These are phyloP conservation scores for Cataglyphis livida DNA, from an alignment of 2,888 invertebrate species.

Conservation along the genomic window DNA sequence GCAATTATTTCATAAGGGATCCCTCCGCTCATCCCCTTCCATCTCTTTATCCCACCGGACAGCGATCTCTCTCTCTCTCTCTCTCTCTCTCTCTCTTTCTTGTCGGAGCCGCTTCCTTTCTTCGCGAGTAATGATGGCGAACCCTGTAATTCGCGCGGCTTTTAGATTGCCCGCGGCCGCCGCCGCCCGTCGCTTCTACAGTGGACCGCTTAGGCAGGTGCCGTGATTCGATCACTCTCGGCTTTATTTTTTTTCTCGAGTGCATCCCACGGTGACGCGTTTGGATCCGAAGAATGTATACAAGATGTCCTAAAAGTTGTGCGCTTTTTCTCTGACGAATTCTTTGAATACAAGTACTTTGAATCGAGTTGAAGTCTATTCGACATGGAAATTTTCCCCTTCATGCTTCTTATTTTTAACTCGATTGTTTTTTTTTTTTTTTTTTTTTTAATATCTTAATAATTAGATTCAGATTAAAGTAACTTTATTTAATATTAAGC, in stretches of 20 bases:
- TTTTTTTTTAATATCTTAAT: neutral
- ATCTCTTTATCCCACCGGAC: conserved; percentile 23
- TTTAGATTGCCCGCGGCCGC: conserved; percentile 73
- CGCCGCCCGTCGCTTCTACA: conserved; percentile 61
- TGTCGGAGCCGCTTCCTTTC: conserved; percentile 45
- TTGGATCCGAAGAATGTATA: neutral
- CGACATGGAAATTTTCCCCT: neutral
- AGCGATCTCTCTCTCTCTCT: conserved; percentile 20
- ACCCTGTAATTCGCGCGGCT: conserved; percentile 78
- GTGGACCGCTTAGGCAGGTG: conserved; percentile 76
- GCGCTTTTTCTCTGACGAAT: neutral
- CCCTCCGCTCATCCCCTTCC: conserved; percentile 9
- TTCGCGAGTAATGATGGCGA: conserved; percentile 71
- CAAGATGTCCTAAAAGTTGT: conserved; percentile 27
- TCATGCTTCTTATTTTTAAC: neutral
- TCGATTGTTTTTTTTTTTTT: no score
- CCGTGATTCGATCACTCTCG: conserved; percentile 75
- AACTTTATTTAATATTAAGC: neutral
- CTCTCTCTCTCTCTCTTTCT: conserved; percentile 11
- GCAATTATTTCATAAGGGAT: conserved; percentile 68
- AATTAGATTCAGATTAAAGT: neutral
- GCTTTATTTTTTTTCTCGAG: conserved; percentile 44
- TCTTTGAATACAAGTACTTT: neutral
- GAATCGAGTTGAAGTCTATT: neutral
- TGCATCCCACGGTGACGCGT: conserved; percentile 37